A percentile compares a stretch with the other conserved stretches of the same genome.
These are phyloP conservation scores for Lamellibrachia luymesi DNA, from an alignment of 1,140 invertebrate species.

Conservation along the genomic window DNA sequence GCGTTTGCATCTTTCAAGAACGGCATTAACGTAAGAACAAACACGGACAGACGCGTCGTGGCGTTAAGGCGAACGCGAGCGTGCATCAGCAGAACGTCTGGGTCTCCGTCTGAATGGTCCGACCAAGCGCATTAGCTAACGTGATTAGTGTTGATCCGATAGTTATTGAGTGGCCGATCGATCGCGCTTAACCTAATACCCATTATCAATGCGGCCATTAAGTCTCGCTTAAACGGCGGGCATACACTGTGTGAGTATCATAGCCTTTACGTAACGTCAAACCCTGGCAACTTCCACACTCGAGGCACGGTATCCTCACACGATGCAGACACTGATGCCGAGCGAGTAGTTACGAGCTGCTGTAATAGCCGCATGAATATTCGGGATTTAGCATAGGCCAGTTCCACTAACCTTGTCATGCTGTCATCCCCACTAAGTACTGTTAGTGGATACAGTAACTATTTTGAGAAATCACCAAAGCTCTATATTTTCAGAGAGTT, in stretches of 20 bases:
- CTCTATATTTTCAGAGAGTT: background rate
- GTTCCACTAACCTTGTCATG: background rate
- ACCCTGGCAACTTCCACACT: background rate
- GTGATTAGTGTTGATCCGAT: background rate
- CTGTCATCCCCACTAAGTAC: background rate
- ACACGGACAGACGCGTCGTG: background rate
- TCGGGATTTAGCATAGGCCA: background rate
- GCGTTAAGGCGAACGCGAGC: background rate
- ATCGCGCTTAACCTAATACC: conserved; percentile 4
- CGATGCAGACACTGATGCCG: background rate
- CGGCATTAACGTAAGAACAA: background rate
- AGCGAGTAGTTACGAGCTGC: background rate
- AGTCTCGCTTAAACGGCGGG: background rate
- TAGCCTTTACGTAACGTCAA: background rate
- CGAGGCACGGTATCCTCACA: background rate
- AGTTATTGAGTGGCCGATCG: background rate
- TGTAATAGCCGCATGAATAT: background rate
- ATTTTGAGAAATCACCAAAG: background rate
- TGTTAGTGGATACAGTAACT: background rate
- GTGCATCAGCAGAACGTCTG: background rate
- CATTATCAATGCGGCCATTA: conserved; percentile 4
- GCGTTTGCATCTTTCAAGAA: background rate
- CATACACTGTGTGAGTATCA: background rate
- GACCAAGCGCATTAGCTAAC: background rate
- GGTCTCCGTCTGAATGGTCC: background rate